These are phyloP conservation scores for Abscondita cerata DNA, from an alignment of 2,888 invertebrate genomes.

Conservation along the genomic window DNA sequence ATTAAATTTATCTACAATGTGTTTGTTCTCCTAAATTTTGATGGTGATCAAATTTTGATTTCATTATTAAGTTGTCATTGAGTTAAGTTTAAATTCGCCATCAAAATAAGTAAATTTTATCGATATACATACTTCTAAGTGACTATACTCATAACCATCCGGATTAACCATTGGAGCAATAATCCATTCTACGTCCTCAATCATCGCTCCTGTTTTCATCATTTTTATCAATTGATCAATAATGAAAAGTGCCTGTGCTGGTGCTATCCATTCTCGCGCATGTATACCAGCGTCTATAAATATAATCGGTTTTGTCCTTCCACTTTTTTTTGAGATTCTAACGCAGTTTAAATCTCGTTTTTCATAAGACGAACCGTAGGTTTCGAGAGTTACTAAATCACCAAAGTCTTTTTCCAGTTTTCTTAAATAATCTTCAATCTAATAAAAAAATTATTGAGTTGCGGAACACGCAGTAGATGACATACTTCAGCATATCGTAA, in stretches of 20 bases:
- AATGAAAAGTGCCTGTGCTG: constrained; percentile 69
- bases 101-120: constrained; percentile 36
- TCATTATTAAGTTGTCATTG: too few species aligned
- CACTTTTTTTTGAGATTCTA: constrained; percentile 67
- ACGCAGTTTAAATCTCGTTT: constrained; percentile 65
- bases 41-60: too few species aligned
- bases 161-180: constrained; percentile 74
- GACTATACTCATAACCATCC: constrained; percentile 73
- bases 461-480: not conserved
- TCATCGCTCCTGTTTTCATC: constrained; percentile 61
- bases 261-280: constrained; percentile 76
- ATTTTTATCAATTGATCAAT: constrained; percentile 69
- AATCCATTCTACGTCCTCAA: constrained; percentile 70
- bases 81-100: too few species aligned
- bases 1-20: too few species aligned
- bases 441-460: not conserved
- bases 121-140: constrained; percentile 55
- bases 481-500: not conserved
- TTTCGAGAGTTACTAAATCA: constrained; percentile 61
- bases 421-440: constrained; percentile 1
- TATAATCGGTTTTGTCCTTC: constrained; percentile 63
- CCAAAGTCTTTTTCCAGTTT: not conserved
- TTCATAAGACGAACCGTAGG: constrained; percentile 67
- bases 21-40: too few species aligned
- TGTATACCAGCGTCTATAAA: constrained; percentile 69